phyloP scores from a whole-genome alignment of 1,140 invertebrate species.

The Oryctes rhinoceros region DNA sequence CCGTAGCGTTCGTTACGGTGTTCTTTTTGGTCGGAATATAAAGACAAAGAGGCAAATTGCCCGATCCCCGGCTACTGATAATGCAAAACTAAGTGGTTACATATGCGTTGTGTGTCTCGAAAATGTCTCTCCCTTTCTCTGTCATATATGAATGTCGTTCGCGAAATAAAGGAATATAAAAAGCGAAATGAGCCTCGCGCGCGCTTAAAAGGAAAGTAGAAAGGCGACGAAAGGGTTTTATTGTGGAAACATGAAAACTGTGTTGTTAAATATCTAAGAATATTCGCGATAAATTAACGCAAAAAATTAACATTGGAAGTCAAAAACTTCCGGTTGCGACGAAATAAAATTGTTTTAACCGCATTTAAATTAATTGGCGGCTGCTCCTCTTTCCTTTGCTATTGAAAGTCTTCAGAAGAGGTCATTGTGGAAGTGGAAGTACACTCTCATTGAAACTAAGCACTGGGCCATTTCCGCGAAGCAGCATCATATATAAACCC shows the following conservation, averaged over 20 bases:
- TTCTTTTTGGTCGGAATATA: constrained; percentile 46
- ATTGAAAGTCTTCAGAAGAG: not conserved
- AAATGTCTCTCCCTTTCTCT: not conserved
- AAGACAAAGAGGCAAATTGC: constrained; percentile 49
- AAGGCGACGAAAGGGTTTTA: not conserved
- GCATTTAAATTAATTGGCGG: too few relatives aligned
- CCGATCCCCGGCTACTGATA: constrained; percentile 41
- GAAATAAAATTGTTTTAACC: too few relatives aligned
- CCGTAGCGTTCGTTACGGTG: constrained; percentile 48
- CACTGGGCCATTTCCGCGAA: not conserved
- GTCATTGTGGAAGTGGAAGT: not conserved
- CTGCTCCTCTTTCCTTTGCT: too few relatives aligned
- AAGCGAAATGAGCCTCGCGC: too few relatives aligned
- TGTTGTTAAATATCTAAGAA: not conserved
- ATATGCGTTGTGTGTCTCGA: constrained; percentile 1
- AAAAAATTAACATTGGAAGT: too few relatives aligned
- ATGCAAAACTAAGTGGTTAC: constrained; percentile 19
- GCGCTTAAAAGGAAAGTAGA: not conserved
- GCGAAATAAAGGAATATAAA: not conserved
- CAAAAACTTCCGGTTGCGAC: too few relatives aligned
- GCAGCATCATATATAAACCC: not conserved
- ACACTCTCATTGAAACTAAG: not conserved
- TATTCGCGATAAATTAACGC: too few relatives aligned
- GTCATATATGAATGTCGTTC: constrained; percentile 15
- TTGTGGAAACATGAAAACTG: not conserved